phyloP scores from a whole-genome alignment of 2,797 vertebrate species.

The Margarornis squamiger region DNA sequence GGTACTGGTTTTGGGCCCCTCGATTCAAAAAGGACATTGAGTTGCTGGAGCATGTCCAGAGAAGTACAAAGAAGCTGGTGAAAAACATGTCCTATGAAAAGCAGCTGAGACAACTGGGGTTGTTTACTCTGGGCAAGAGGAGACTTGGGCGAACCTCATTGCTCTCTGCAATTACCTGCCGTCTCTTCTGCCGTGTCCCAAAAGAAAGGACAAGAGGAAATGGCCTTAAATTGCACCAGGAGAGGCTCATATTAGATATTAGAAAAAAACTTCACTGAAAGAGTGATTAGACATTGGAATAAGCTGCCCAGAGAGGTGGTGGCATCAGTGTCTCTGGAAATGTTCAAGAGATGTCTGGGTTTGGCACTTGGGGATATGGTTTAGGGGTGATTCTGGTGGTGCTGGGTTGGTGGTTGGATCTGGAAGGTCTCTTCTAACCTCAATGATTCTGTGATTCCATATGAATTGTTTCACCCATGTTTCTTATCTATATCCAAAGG shows the following conservation, averaged over 20 bases:
- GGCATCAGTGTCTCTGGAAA: not conserved
- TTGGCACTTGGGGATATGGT: not conserved
- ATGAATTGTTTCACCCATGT: not conserved
- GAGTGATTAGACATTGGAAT: not conserved
- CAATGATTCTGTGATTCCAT: not conserved
- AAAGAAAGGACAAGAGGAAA: not conserved
- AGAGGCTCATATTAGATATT: not conserved
- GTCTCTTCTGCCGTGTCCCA: not conserved
- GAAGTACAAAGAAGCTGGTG: not conserved
- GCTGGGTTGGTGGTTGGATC: fast-evolving
- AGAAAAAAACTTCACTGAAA: not conserved
- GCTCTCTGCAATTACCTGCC: not conserved
- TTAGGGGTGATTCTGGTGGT: not conserved
- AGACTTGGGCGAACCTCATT: not conserved
- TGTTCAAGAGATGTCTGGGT: not conserved
- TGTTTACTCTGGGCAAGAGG: not conserved
- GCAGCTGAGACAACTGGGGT: fast-evolving
- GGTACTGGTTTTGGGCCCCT: not conserved
- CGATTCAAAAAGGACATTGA: not conserved
- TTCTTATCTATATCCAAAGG: not conserved
- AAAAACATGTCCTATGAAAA: not conserved
- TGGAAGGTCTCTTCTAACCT: not conserved
- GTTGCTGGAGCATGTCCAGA: not conserved
- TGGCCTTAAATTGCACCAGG: not conserved
- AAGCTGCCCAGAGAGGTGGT: not conserved